A percentile compares a stretch with the other conserved stretches of the same genome.
These are phyloP conservation scores for Dinocampus coccinellae DNA, from an alignment of 2,888 invertebrate genomes.

Conservation along the genomic window DNA sequence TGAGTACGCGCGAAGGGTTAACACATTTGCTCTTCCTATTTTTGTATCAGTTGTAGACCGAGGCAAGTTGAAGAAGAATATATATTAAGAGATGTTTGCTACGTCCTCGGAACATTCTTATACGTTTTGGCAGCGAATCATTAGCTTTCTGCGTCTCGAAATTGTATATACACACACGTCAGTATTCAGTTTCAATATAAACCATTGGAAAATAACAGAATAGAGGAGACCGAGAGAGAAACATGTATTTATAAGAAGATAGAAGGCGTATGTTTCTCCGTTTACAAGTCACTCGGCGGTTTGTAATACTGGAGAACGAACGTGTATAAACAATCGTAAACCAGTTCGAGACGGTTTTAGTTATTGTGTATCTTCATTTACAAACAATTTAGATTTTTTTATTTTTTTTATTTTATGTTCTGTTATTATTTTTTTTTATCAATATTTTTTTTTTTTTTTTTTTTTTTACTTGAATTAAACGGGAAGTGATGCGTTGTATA, in stretches of 20 bases:
- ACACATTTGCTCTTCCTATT: slow-evolving; percentile 58
- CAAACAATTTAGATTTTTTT: not conserved
- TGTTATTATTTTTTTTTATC: no score
- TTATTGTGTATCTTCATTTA: not conserved
- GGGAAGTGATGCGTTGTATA: not conserved
- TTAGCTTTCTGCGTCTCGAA: slow-evolving; percentile 55
- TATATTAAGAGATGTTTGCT: slow-evolving; percentile 54
- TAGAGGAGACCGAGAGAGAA: no score
- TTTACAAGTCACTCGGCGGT: not conserved
- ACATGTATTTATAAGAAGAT: not conserved
- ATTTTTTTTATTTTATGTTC: no score
- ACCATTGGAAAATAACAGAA: not conserved
- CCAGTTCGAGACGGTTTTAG: slow-evolving; percentile 16
- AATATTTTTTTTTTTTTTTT: not conserved
- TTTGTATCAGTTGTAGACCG: slow-evolving; percentile 44
- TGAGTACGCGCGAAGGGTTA: slow-evolving; percentile 47
- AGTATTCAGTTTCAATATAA: not conserved
- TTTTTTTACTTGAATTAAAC: not conserved
- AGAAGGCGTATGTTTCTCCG: not conserved
- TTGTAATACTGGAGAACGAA: not conserved
- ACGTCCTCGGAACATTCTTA: slow-evolving; percentile 56
- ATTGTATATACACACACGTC: slow-evolving; percentile 7
- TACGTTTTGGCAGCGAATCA: slow-evolving; percentile 57
- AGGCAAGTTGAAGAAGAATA: slow-evolving; percentile 33
- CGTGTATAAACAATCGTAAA: not conserved